phyloP scores from a whole-genome alignment of 1,140 invertebrate genomes.

The Nebria ingens region DNA sequence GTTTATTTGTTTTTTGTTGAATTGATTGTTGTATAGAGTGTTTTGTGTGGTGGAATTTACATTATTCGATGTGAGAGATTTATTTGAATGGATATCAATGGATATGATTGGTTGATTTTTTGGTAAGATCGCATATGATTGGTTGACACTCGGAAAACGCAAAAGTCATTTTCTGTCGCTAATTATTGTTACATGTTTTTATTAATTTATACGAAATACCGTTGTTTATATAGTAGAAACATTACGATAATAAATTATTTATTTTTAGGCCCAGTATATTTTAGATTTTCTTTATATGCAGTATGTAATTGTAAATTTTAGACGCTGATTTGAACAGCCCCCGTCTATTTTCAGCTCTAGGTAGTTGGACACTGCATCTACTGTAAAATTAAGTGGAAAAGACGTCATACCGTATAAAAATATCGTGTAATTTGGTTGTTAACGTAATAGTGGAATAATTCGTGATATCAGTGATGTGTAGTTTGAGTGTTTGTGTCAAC shows the following conservation, averaged over 20 bases:
- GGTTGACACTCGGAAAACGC: neutral
- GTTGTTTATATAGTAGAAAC: neutral
- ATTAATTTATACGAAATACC: neutral
- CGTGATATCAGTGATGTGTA: constrained; percentile 20
- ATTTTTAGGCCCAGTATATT: neutral
- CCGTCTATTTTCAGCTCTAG: constrained; percentile 38
- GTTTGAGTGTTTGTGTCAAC: constrained; percentile 16
- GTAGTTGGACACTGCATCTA: constrained; percentile 24
- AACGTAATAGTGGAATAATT: constrained; percentile 15
- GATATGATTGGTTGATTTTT: neutral
- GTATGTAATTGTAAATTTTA: neutral
- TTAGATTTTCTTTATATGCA: too few species aligned
- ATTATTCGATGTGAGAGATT: too few species aligned
- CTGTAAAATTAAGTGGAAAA: constrained; percentile 20
- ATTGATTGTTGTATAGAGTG: too few species aligned
- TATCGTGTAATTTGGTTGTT: constrained; percentile 18
- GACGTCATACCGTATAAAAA: neutral
- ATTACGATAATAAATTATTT: neutral
- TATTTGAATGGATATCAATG: too few species aligned
- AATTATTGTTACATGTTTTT: neutral
- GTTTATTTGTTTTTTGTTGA: too few species aligned
- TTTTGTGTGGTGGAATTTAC: too few species aligned
- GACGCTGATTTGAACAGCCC: constrained; percentile 17
- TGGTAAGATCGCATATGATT: neutral
- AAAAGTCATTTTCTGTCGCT: constrained; percentile 5